Conservation (phyloP, 2,797 vertebrate species). For the Malacoraja senta region DNA sequence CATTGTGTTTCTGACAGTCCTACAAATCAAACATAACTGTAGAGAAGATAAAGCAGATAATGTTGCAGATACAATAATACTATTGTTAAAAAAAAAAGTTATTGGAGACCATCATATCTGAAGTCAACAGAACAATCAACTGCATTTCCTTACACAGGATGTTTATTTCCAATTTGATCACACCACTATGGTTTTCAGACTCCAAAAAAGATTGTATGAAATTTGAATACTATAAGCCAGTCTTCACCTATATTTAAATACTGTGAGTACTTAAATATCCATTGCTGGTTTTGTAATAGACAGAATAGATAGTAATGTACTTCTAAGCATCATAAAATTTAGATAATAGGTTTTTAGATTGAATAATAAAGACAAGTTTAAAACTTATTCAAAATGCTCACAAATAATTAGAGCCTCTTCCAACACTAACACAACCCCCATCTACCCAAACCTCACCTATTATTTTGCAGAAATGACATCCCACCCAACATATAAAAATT, state of each 20-base stretch:
- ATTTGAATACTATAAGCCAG: neutral
- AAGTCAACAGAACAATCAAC: neutral
- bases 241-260: neutral
- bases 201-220: neutral
- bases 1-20: neutral
- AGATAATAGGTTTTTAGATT: neutral
- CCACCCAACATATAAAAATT: neutral
- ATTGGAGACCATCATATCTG: neutral
- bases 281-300: neutral
- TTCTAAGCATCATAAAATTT: neutral
- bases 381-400: neutral
- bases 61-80: neutral
- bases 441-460: no score
- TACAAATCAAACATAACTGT: constrained; percentile 5
- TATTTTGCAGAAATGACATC: neutral
- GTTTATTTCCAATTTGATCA: neutral
- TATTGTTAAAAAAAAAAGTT: neutral
- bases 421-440: no score
- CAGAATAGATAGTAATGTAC: neutral
- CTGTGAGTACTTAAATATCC: neutral
- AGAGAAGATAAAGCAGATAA: neutral
- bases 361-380: neutral
- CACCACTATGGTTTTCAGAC: neutral
- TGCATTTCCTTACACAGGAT: neutral
- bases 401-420: neutral